Conservation (phyloP, 2,113 vertebrate species). For the Turdus rufiventris region DNA sequence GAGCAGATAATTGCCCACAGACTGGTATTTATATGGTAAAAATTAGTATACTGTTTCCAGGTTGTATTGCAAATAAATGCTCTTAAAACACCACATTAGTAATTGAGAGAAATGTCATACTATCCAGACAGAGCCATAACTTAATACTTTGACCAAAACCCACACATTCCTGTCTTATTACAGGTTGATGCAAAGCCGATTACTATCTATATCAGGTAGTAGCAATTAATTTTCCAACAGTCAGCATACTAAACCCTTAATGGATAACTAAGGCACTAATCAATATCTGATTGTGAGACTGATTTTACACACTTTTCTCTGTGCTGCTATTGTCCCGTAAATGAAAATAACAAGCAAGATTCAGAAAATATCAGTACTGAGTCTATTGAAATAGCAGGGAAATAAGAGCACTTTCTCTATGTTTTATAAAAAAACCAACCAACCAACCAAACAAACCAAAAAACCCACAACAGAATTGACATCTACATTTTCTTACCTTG, state of each 20-base stretch:
- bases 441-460: too few relatives aligned
- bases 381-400: not conserved
- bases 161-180: not conserved
- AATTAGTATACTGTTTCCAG: not conserved
- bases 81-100: not conserved
- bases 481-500: not conserved
- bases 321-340: not conserved
- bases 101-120: not conserved
- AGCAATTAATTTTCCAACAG: constrained; percentile 46
- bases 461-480: not conserved
- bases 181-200: constrained; percentile 14
- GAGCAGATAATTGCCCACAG: not conserved
- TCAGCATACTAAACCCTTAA: constrained; percentile 14
- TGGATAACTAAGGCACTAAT: constrained; percentile 45
- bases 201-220: constrained; percentile 40
- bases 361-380: not conserved
- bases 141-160: not conserved
- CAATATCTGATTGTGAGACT: constrained; percentile 25
- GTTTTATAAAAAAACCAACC: not conserved
- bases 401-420: not conserved
- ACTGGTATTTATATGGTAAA: not conserved
- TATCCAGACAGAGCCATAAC: not conserved
- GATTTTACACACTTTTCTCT: not conserved
- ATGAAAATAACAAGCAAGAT: not conserved
- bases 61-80: not conserved